Conservation (phyloP, 1,140 invertebrate species). For the Drosophila rufa region DNA sequence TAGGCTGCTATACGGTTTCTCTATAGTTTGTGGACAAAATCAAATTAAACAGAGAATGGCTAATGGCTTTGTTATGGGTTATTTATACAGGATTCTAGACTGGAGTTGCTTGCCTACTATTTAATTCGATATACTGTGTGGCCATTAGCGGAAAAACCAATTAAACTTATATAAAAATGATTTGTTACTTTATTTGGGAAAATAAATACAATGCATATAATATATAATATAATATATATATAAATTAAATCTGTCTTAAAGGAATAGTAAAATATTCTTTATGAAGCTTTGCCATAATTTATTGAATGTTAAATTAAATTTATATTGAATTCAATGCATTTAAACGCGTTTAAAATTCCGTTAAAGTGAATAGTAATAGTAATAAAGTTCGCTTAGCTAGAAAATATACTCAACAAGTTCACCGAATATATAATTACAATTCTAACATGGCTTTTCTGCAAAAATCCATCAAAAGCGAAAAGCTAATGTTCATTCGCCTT, state of each 20-base stretch:
- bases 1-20: constrained; percentile 5
- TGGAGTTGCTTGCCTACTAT: background rate
- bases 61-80: constrained; percentile 31
- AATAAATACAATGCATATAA: background rate
- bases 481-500: background rate
- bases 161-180: constrained; percentile 1
- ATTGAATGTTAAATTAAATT: background rate
- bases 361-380: background rate
- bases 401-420: background rate
- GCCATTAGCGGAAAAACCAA: background rate
- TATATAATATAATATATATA: background rate
- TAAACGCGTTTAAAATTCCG: background rate
- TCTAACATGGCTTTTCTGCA: background rate
- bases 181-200: background rate
- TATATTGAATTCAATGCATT: background rate
- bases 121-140: background rate
- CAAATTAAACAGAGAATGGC: constrained; percentile 2
- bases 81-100: background rate
- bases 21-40: constrained; percentile 19
- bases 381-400: background rate
- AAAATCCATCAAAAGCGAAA: background rate
- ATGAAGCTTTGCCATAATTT: background rate
- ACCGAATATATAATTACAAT: background rate
- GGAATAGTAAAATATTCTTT: background rate
- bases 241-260: too few relatives aligned